Conservation (phyloP, 1,140 invertebrate species). For the Scaptomyza graminum region DNA sequence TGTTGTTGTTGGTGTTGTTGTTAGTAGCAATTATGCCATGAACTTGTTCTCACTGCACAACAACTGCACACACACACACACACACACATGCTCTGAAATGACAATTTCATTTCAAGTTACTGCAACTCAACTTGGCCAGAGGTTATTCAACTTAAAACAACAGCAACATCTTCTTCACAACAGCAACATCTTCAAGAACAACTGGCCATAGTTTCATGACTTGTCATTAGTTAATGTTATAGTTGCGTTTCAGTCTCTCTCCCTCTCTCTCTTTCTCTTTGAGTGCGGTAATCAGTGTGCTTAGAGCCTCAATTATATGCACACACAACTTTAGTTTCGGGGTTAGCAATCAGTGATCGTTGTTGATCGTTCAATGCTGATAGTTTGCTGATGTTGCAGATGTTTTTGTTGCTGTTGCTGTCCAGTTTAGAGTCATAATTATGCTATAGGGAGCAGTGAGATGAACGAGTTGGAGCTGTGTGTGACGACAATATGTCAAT, state of each 20-base stretch:
- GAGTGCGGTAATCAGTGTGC: conserved; percentile 47
- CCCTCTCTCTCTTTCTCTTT: not conserved
- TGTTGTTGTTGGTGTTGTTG: conserved; percentile 48
- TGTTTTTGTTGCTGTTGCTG: conserved; percentile 2
- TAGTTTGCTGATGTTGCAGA: conserved; percentile 1
- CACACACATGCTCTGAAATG: conserved; percentile 65
- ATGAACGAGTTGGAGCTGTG: not conserved
- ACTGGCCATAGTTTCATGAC: conserved; percentile 53
- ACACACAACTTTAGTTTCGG: conserved; percentile 28
- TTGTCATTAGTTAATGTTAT: conserved; percentile 72
- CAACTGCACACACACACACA: not conserved
- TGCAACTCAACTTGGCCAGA: conserved; percentile 13
- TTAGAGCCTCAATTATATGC: conserved; percentile 61
- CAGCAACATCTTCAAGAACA: conserved; percentile 8
- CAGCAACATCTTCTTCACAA: not conserved
- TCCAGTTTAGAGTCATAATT: conserved; percentile 21
- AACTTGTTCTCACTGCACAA: conserved; percentile 70
- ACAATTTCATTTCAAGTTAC: conserved; percentile 73
- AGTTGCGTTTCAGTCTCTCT: conserved; percentile 23
- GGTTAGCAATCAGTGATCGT: conserved; percentile 18
- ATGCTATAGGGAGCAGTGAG: not conserved
- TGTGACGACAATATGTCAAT: conserved; percentile 6
- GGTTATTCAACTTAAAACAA: conserved; percentile 63
- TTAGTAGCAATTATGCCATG: conserved; percentile 74
- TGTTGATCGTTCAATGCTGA: conserved; percentile 10